Evolutionary conservation across 2,113 vertebrate genomes (phyloP).

Genomic region (Haemorhous mexicanus): DNA sequence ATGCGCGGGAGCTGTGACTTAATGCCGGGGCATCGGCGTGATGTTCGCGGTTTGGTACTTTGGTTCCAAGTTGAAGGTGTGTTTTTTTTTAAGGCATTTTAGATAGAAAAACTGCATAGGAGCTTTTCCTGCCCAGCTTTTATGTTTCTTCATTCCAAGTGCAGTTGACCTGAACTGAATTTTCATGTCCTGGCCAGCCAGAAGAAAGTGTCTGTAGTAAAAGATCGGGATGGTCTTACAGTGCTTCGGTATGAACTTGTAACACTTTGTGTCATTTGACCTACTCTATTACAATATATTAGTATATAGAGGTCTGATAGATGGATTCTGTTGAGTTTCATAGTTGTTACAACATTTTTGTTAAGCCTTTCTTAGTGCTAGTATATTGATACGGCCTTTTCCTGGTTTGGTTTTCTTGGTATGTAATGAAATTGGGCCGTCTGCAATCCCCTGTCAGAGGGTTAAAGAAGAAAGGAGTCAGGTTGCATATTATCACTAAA

Average conservation of each 20-base stretch:
- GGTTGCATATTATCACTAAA: not conserved
- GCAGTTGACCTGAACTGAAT: not conserved
- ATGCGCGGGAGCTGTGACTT: accelerated
- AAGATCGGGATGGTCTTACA: not conserved
- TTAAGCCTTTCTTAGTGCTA: not conserved
- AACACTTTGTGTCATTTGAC: not conserved
- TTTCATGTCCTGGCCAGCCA: accelerated
- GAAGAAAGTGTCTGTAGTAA: accelerated
- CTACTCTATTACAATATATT: accelerated
- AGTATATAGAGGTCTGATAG: not conserved
- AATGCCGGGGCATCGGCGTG: accelerated
- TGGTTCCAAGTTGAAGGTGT: not conserved
- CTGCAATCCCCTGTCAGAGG: not conserved
- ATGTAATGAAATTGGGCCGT: not conserved
- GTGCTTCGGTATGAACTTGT: accelerated
- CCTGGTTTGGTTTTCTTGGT: not conserved
- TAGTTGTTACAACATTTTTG: not conserved
- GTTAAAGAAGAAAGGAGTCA: not conserved
- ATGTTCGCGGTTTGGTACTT: accelerated
- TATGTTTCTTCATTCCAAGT: accelerated
- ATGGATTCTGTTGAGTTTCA: not conserved
- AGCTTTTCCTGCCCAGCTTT: not conserved
- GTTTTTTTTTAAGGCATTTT: not conserved
- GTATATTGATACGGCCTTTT: accelerated
- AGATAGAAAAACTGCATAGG: accelerated